Conservation (phyloP, 1,140 invertebrate species). For the Heliconius melpomene region DNA sequence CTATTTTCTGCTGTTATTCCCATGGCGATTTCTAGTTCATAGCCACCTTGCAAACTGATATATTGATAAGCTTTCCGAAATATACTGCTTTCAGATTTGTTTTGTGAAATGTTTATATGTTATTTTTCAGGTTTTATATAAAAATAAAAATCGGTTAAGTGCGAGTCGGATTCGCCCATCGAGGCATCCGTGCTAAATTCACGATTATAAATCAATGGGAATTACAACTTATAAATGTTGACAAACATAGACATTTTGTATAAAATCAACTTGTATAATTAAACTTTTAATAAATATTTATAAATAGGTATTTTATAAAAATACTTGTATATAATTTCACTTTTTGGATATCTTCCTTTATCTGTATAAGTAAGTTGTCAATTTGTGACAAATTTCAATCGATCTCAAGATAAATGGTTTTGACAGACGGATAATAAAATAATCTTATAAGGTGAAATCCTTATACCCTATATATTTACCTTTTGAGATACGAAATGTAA, state of each 20-base stretch:
- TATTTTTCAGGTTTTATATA: neutral
- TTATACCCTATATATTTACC: too few relatives aligned
- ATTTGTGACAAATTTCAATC: too few relatives aligned
- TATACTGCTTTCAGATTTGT: neutral
- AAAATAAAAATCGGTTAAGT: neutral
- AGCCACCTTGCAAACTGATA: conserved; percentile 22
- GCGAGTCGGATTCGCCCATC: too few relatives aligned
- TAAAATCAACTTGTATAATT: too few relatives aligned
- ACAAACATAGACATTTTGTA: neutral
- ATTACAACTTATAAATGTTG: neutral
- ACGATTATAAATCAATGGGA: neutral
- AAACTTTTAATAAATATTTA: neutral
- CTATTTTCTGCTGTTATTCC: conserved; percentile 66
- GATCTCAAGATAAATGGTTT: too few relatives aligned
- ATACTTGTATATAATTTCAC: too few relatives aligned
- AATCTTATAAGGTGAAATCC: too few relatives aligned
- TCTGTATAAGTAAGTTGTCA: too few relatives aligned
- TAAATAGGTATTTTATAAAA: too few relatives aligned
- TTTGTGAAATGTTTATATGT: neutral
- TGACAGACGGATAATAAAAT: too few relatives aligned
- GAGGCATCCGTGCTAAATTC: neutral
- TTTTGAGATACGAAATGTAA: too few relatives aligned
- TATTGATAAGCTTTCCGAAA: conserved; percentile 23
- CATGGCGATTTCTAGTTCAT: conserved; percentile 42
- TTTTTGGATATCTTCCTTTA: too few relatives aligned